Base-by-base conservation (phyloP, 1,140 invertebrate species). In the Dendrolimus punctatus region DNA sequence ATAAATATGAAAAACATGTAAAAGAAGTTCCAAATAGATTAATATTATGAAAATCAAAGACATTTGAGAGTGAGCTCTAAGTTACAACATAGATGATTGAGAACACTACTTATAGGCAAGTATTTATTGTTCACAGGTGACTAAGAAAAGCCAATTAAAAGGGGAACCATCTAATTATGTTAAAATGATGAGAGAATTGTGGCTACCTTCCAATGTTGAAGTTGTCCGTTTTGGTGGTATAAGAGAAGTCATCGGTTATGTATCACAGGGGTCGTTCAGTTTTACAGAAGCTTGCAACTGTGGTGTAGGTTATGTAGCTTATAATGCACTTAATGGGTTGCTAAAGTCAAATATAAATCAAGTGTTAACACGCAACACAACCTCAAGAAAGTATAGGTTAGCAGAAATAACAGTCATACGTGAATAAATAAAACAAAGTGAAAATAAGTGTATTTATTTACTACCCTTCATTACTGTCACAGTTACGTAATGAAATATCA, bases 181-280 rank as follows among this genome's bases (percentile, higher is more conserved):
- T 2, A 73, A 88, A 62, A 74, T 85, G 69, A 94, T 95, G 91
- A 85, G 88, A 56, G 80, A 90, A 44, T 71, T 95, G 4, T 95
- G 92, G 91, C 67, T 95, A 42, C 92, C 93, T 6, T 80, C 88
- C 45, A 82, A 76, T 54, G 79, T 76, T 6, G 71, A 78, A 40
- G 88, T 74, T 40, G 88, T 95, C 40, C 89, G 92, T n/a, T 65
- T 90, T 48, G 89, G 90, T 9, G 91, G 90, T 66, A 88, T 87
- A 9, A 88, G 94, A 64, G 87, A 93, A 76, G 86, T 93, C 4
- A 91, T 95, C 62, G 95, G 95, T 45, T 96, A 91, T 80, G 68
- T 95, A 6, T 89, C 84, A 42, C 81, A 90, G 58, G 94, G 93
- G 38, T 90, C 89, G 40, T 96, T 92, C 71, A 92, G 91, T 63